A percentile compares a stretch with the other conserved stretches of the same genome.
These are phyloP conservation scores for Oreortyx pictus DNA, from an alignment of 2,797 vertebrate species.

Conservation along the genomic window DNA sequence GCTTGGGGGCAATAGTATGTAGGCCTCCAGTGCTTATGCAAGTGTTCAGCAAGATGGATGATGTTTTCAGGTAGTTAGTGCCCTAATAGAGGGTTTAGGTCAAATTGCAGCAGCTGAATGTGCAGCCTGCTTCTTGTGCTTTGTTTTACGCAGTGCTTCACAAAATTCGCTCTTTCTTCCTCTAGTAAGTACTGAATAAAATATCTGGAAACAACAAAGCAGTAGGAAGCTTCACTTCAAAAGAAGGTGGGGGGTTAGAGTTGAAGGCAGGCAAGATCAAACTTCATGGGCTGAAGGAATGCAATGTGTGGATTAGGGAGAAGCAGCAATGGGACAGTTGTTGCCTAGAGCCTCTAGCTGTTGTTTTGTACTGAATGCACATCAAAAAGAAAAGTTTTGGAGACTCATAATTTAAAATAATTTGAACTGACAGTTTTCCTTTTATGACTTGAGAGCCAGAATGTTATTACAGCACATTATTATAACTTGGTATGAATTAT, in stretches of 20 bases:
- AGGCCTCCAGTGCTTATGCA: not conserved
- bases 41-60: not conserved
- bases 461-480: not conserved
- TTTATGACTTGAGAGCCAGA: not conserved
- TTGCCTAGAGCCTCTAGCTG: not conserved
- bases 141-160: not conserved
- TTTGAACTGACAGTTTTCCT: constrained; percentile 1
- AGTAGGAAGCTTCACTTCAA: not conserved
- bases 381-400: constrained; percentile 3
- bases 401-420: not conserved
- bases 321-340: not conserved
- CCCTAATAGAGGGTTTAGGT: not conserved
- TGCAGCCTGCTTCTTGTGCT: not conserved
- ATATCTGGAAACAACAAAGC: not conserved
- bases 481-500: not conserved
- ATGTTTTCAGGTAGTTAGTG: not conserved
- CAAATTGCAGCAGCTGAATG: not conserved
- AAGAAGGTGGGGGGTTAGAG: not conserved
- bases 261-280: not conserved
- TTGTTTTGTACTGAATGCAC: not conserved
- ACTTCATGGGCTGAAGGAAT: not conserved
- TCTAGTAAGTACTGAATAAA: not conserved
- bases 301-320: not conserved
- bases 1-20: not conserved
- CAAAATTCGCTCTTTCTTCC: not conserved